Conservation (phyloP, 2,113 vertebrate genomes). For the Rallus limicola region DNA sequence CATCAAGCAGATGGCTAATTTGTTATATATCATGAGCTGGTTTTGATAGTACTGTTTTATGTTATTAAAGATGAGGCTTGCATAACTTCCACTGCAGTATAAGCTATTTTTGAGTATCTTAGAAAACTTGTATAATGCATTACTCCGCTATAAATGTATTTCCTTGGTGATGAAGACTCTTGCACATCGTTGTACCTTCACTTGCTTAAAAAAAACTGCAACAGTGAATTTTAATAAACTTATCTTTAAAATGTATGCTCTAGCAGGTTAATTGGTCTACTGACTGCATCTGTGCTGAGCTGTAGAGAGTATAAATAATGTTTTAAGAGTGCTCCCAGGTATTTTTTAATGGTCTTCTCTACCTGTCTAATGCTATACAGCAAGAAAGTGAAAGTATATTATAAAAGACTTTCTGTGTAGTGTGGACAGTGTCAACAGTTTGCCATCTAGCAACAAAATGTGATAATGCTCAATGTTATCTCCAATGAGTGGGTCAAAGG, state of each 20-base stretch:
- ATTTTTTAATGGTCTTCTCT: neutral
- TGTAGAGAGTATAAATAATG: neutral
- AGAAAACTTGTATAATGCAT: neutral
- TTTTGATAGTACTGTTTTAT: neutral
- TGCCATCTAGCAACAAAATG: neutral
- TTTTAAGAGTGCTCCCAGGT: neutral
- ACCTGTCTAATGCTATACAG: neutral
- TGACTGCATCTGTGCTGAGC: neutral
- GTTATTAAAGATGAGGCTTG: neutral
- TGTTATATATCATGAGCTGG: neutral
- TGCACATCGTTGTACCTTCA: neutral
- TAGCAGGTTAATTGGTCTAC: neutral
- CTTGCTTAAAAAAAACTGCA: neutral
- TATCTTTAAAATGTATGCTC: neutral
- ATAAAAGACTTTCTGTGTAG: fast-evolving
- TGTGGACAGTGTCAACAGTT: neutral
- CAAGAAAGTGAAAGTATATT: neutral
- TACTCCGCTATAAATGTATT: neutral
- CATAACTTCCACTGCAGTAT: neutral
- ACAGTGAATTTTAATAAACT: neutral
- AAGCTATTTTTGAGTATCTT: neutral
- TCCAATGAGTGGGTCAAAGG: neutral
- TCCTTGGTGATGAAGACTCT: neutral
- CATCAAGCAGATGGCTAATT: neutral
- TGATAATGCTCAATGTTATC: neutral